Conservation (phyloP, 2,888 invertebrate genomes). For the Eugnorisma glareosa region DNA sequence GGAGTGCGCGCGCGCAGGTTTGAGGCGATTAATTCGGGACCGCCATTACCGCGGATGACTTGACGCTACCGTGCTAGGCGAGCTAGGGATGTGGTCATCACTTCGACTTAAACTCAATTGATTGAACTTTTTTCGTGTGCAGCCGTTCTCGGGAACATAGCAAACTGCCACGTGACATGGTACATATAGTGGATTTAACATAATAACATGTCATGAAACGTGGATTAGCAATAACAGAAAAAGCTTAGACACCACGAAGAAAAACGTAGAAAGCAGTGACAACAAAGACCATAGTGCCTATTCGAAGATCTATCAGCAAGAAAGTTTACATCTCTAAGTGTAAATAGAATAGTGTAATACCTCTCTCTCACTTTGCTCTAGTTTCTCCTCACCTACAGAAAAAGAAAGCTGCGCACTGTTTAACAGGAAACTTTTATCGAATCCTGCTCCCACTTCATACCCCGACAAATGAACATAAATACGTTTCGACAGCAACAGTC, state of each 20-base stretch:
- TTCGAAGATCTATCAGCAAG: neutral
- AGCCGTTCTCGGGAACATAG: neutral
- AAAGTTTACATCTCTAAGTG: neutral
- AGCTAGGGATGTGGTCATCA: constrained; percentile 63
- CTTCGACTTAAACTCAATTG: neutral
- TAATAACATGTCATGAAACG: neutral
- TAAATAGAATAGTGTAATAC: neutral
- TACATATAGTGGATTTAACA: neutral
- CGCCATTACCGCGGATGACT: constrained; percentile 83
- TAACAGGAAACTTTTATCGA: constrained; percentile 16
- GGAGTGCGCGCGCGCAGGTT: constrained; percentile 54
- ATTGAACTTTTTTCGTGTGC: neutral
- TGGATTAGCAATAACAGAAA: neutral
- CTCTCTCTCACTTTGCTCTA: neutral
- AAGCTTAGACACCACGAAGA: too few species aligned
- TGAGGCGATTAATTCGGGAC: constrained; percentile 70
- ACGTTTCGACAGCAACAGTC: constrained; percentile 45
- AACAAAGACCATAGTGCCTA: neutral
- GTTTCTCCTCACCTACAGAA: neutral
- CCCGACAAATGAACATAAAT: constrained; percentile 34
- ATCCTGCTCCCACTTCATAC: constrained; percentile 44
- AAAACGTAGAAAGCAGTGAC: neutral
- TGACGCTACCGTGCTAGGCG: constrained; percentile 70
- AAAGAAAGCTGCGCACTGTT: constrained; percentile 3
- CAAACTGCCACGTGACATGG: neutral